phyloP scores from a whole-genome alignment of 2,797 vertebrate genomes.

The Microcaecilia unicolor region DNA sequence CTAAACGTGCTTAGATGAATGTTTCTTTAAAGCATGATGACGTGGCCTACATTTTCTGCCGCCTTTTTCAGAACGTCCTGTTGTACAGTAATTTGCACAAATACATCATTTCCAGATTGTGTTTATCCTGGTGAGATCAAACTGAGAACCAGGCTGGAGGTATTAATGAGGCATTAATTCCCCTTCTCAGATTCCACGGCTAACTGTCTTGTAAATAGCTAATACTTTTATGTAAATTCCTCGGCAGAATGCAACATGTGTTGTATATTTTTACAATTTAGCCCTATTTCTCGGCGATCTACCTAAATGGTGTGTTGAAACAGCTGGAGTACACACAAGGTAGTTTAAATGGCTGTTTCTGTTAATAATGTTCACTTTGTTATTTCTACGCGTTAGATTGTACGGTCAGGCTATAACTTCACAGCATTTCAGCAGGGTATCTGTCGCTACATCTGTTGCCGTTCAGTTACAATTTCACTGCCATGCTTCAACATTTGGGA shows the following conservation, averaged over 20 bases:
- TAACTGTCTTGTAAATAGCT: too few relatives aligned
- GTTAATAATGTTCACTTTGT: neutral
- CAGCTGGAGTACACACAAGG: neutral
- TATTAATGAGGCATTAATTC: neutral
- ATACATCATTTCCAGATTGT: neutral
- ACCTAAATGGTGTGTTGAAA: neutral
- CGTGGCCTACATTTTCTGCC: too few relatives aligned
- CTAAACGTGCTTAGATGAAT: too few relatives aligned
- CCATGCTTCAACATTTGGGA: too few relatives aligned
- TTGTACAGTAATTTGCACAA: too few relatives aligned
- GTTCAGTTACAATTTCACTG: neutral
- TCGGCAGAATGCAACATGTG: neutral
- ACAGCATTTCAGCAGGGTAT: too few relatives aligned
- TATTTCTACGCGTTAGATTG: neutral
- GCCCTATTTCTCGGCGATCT: neutral
- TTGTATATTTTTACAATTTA: neutral
- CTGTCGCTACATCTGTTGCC: neutral
- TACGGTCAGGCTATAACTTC: too few relatives aligned
- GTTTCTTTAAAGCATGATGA: too few relatives aligned
- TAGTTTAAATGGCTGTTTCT: neutral
- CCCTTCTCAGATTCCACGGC: too few relatives aligned
- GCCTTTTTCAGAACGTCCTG: too few relatives aligned
- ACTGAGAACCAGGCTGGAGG: neutral
- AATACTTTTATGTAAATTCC: too few relatives aligned
- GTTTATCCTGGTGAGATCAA: constrained; percentile 6